A percentile compares a stretch with the other conserved stretches of the same genome.
Evolutionary conservation across 2,888 invertebrate genomes (phyloP).

Genomic region (Acronicta aceris): DNA sequence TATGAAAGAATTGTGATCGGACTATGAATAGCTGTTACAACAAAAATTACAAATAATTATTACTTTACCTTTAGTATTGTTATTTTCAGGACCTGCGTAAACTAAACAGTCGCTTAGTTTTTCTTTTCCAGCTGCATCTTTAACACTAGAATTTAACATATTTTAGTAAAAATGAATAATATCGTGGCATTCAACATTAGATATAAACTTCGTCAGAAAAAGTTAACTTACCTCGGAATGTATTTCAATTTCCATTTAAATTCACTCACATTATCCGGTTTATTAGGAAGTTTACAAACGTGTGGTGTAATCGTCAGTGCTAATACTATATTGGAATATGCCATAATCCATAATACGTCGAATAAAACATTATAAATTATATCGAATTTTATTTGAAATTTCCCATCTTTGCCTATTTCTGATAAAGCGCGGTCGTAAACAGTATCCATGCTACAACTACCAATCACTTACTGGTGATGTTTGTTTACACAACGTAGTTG

Average conservation of each 20-base stretch:
- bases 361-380: constrained; percentile 77
- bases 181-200: too few relatives aligned
- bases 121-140: constrained; percentile 29
- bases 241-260: constrained; percentile 72
- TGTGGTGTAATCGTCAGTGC: constrained; percentile 80
- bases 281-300: constrained; percentile 77
- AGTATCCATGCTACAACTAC: constrained; percentile 62
- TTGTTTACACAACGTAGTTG: constrained; percentile 11
- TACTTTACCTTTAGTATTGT: constrained; percentile 37
- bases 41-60: too few relatives aligned
- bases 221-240: constrained; percentile 69
- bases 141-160: constrained; percentile 32
- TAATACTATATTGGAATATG: constrained; percentile 79
- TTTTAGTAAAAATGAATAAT: background rate
- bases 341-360: constrained; percentile 73
- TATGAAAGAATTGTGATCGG: too few relatives aligned
- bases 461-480: constrained; percentile 6
- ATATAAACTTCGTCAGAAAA: background rate
- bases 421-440: constrained; percentile 69
- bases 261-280: constrained; percentile 67
- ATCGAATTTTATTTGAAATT: constrained; percentile 81
- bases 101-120: constrained; percentile 68
- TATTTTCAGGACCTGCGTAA: constrained; percentile 43
- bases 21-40: too few relatives aligned
- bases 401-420: constrained; percentile 76